Percentiles rank a stretch among this genome's conserved stretches.
phyloP scores from a whole-genome alignment of 2,888 invertebrate genomes.

The Mallateleia sp. region DNA sequence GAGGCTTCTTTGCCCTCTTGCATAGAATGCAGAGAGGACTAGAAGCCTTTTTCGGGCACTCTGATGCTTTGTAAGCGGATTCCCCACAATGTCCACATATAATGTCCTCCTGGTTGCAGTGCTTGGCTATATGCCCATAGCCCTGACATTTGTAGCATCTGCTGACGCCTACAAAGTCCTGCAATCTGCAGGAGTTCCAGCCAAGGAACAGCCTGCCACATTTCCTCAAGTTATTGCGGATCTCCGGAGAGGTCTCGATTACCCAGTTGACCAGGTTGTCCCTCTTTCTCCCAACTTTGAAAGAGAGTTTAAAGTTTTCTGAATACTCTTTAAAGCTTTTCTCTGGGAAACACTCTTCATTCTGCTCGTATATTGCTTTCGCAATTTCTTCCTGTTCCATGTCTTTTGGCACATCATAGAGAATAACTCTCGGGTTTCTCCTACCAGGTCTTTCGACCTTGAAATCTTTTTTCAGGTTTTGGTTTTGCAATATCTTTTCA shows the following conservation, averaged over 20 bases:
- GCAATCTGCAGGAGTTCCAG: slow-evolving; percentile 60
- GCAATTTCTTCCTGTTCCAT: no score
- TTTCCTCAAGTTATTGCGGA: slow-evolving; percentile 32
- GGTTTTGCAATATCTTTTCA: not conserved
- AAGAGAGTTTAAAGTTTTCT: not conserved
- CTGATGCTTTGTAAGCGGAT: slow-evolving; percentile 5
- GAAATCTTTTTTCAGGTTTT: slow-evolving; percentile 30
- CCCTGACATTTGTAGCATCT: slow-evolving; percentile 75
- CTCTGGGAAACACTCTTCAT: no score
- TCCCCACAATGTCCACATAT: slow-evolving; percentile 64
- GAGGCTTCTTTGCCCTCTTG: not conserved
- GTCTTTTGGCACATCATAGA: slow-evolving; percentile 25
- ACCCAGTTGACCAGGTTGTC: slow-evolving; percentile 45
- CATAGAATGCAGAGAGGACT: not conserved
- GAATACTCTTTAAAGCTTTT: no score
- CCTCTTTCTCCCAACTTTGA: slow-evolving; percentile 20
- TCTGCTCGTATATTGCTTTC: no score
- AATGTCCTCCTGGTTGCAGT: slow-evolving; percentile 45
- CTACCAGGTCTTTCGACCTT: slow-evolving; percentile 14
- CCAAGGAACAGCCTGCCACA: slow-evolving; percentile 51
- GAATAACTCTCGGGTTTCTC: slow-evolving; percentile 6
- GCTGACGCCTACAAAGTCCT: slow-evolving; percentile 50
- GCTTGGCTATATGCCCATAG: slow-evolving; percentile 56
- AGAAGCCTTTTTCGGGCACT: slow-evolving; percentile 27
- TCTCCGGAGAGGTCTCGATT: slow-evolving; percentile 25